A percentile compares a stretch with the other conserved stretches of the same genome.
These are phyloP conservation scores for Neodiprion lecontei DNA, from an alignment of 1,140 invertebrate species.

Conservation along the genomic window DNA sequence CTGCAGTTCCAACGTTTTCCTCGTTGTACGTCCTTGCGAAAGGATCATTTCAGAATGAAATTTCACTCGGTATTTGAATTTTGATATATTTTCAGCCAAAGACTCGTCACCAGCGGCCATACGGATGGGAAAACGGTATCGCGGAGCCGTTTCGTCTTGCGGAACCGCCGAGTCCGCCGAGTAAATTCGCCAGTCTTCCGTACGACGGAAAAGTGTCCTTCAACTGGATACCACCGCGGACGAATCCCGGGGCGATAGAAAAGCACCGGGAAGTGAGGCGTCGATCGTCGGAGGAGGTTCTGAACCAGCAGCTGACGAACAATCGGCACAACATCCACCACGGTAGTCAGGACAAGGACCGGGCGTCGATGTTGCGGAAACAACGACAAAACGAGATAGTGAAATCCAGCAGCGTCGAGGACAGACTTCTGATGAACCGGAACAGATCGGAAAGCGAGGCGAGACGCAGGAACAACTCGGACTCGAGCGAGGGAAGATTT, in stretches of 20 bases:
- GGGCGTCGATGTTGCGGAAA: conserved; percentile 32
- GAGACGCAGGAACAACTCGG: conserved; percentile 51
- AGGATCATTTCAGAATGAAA: too few relatives aligned
- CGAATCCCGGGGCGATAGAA: conserved; percentile 73
- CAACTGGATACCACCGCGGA: conserved; percentile 71
- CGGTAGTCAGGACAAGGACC: conserved; percentile 28
- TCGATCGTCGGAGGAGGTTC: conserved; percentile 53
- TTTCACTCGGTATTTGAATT: too few relatives aligned
- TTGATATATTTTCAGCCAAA: conserved; percentile 66
- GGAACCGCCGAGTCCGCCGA: conserved; percentile 64
- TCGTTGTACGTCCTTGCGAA: too few relatives aligned
- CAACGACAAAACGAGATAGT: conserved; percentile 55
- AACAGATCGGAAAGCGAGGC: conserved; percentile 21
- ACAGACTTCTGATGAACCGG: conserved; percentile 49
- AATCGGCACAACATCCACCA: conserved; percentile 39
- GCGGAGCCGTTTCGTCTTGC: conserved; percentile 58
- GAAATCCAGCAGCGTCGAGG: conserved; percentile 57
- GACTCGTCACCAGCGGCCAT: conserved; percentile 75
- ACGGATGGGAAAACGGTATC: conserved; percentile 72
- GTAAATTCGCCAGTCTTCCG: conserved; percentile 72
- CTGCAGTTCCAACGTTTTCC: too few relatives aligned
- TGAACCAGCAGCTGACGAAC: conserved; percentile 37
- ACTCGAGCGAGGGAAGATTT: conserved; percentile 55
- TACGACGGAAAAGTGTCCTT: conserved; percentile 60
- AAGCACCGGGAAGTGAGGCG: conserved; percentile 79